These are phyloP conservation scores for Sialia sialis DNA, from an alignment of 2,113 vertebrate species.

Conservation along the genomic window DNA sequence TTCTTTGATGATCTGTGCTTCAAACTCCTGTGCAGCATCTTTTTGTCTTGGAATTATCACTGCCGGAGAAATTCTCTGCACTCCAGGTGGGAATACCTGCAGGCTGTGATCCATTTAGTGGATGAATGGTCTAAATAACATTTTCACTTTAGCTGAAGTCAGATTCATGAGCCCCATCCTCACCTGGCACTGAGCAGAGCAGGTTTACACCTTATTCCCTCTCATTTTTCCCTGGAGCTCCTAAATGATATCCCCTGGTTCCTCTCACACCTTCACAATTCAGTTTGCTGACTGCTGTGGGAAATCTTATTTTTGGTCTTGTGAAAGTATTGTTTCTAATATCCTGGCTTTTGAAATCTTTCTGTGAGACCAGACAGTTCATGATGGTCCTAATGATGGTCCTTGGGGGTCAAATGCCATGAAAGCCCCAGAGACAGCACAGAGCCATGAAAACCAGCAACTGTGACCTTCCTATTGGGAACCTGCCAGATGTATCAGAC, in stretches of 20 bases:
- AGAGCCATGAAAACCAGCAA: background rate
- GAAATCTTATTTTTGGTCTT: background rate
- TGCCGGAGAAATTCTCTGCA: background rate
- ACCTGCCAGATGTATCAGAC: background rate
- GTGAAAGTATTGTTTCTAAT: background rate
- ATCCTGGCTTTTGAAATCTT: background rate
- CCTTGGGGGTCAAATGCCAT: background rate
- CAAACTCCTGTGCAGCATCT: background rate
- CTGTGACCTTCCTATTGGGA: background rate
- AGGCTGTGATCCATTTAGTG: background rate
- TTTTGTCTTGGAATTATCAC: background rate
- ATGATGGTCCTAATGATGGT: background rate
- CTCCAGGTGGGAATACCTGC: background rate
- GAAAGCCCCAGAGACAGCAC: background rate
- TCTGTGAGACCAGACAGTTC: background rate
- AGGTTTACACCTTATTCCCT: background rate
- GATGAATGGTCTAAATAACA: background rate
- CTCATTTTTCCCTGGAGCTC: background rate
- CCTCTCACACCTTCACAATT: background rate
- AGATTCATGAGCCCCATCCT: background rate
- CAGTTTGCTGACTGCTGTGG: background rate
- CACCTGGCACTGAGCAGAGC: background rate
- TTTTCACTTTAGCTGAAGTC: background rate
- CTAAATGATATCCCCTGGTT: background rate
- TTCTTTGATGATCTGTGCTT: background rate